Base-by-base conservation (phyloP, 2,113 vertebrate genomes). In the Anguilla rostrata region DNA sequence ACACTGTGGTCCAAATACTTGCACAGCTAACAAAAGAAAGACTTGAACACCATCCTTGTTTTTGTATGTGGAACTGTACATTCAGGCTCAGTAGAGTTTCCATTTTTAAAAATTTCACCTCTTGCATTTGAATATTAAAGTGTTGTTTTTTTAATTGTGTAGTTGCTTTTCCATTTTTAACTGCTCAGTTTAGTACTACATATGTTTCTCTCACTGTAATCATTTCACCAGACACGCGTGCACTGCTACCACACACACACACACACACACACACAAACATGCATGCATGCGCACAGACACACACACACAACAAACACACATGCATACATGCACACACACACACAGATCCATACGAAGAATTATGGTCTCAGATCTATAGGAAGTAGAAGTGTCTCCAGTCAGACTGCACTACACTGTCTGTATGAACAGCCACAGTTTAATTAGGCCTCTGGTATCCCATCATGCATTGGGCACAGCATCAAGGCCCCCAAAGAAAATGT, bases 21-120 rank as follows among this genome's bases (percentile, higher is more conserved):
- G 78, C 39, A 43, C 39, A 79, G 53, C 63, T 81, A 39, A 56
- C 0, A 85, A 63, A 86, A 81, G 39, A 78, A 81, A 79, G 18
- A 82, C 81, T 43, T 63, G 79, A 81, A 60, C 40, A 79, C 39
- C 39, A 79, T 26, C 16, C 18, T 60, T 84, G 82, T 83, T 84
- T 71, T 87, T 87, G 83, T 84, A 84, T 84, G 79, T 84, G 84
- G 75, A 84, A 87, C 81, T 84, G 83, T 87, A 87, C 86, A 87
- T 84, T 83, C 78, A 29, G 66, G 84, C 57, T 87, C 57, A 78
- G 84, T 78, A 26, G 86, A 86, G 81, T 84, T 43, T 84, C 57
- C 82, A 40, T 81, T 81, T 81, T 88, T 87, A 85, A 85, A 78
- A 29, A 88, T 75, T 80, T 82, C 87, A 86, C 75, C 85, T 81